Evolutionary conservation across 2,888 invertebrate genomes (phyloP).

Genomic region (Allacma fusca): DNA sequence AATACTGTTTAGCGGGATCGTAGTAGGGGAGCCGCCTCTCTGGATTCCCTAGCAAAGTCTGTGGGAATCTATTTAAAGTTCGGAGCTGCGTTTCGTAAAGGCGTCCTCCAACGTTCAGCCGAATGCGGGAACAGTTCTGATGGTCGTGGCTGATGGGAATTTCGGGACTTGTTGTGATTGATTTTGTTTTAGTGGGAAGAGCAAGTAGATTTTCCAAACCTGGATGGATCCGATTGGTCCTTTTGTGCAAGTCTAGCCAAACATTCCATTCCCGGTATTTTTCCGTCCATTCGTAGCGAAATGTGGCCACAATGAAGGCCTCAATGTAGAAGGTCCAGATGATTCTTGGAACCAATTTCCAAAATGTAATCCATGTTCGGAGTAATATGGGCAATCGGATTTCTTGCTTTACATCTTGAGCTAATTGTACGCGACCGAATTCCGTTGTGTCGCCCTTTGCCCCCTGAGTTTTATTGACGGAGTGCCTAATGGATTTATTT

Average conservation of each 20-base stretch:
- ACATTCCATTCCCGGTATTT: slow-evolving; percentile 22
- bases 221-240: not conserved
- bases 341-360: not conserved
- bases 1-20: slow-evolving; percentile 39
- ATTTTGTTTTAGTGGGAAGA: no score
- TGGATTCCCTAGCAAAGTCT: slow-evolving; percentile 46
- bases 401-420: not conserved
- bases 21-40: slow-evolving; percentile 29
- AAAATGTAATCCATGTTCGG: not conserved
- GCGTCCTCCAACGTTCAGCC: slow-evolving; percentile 43
- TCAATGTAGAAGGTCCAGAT: slow-evolving; percentile 10
- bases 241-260: not conserved
- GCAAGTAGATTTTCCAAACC: not conserved
- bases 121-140: slow-evolving; percentile 34
- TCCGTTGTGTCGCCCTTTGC: not conserved
- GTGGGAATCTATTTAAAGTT: slow-evolving; percentile 40
- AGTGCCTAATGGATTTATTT: no score
- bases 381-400: not conserved
- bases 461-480: not conserved
- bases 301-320: slow-evolving; percentile 7
- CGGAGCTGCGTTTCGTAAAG: slow-evolving; percentile 46
- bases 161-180: no score
- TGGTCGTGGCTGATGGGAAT: slow-evolving; percentile 42
- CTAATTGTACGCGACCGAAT: not conserved
- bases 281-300: slow-evolving; percentile 24